These are phyloP conservation scores for Euplagia quadripunctaria DNA, from an alignment of 2,888 invertebrate genomes.

Conservation along the genomic window DNA sequence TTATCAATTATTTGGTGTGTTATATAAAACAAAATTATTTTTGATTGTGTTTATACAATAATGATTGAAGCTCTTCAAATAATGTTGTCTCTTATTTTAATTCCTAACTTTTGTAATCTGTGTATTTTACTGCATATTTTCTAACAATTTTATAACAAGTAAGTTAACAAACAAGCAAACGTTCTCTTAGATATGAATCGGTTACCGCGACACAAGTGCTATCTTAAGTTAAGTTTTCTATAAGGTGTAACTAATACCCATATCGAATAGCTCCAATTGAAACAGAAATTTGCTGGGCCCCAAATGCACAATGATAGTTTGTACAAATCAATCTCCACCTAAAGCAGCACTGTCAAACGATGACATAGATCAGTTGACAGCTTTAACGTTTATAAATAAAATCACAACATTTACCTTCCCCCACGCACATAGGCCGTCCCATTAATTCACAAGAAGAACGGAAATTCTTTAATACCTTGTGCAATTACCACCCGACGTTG, in stretches of 20 bases:
- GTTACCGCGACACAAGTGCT: too few relatives aligned
- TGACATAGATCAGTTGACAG: background rate
- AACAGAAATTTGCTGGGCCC: too few relatives aligned
- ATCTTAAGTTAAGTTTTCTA: too few relatives aligned
- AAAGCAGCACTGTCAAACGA: background rate
- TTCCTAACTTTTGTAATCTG: too few relatives aligned
- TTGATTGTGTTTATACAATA: background rate
- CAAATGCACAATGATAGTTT: background rate
- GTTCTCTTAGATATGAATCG: too few relatives aligned
- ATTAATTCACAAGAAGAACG: slow-evolving; percentile 76
- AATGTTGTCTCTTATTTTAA: too few relatives aligned
- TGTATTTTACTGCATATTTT: too few relatives aligned
- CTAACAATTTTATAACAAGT: too few relatives aligned
- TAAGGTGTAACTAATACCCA: too few relatives aligned
- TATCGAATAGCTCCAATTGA: too few relatives aligned
- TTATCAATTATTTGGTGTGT: background rate
- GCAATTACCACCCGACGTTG: slow-evolving; percentile 80
- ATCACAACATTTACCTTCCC: slow-evolving; percentile 57
- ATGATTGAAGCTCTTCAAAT: too few relatives aligned
- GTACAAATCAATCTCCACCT: background rate
- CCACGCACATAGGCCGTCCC: slow-evolving; percentile 71
- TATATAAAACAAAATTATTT: background rate
- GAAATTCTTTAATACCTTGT: slow-evolving; percentile 84
- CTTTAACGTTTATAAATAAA: slow-evolving; percentile 48
- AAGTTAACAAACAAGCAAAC: too few relatives aligned